These are phyloP conservation scores for Alfaro cultratus DNA, from an alignment of 2,797 vertebrate species.

Conservation along the genomic window DNA sequence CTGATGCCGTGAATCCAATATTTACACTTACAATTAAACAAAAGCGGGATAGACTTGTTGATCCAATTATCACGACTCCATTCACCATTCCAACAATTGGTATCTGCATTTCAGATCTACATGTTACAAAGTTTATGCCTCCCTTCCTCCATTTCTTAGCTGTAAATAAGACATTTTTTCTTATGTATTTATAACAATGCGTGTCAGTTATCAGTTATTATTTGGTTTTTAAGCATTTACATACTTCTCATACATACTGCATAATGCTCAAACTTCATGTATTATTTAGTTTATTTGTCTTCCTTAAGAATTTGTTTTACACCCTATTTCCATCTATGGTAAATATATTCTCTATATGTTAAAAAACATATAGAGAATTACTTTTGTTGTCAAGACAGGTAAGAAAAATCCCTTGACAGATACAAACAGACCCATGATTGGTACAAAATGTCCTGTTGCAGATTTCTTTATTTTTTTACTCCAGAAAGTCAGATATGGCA, in stretches of 20 bases:
- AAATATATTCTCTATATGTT: not conserved
- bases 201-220: not conserved
- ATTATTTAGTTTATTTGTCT: not conserved
- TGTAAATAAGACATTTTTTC: not conserved
- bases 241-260: not conserved
- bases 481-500: not conserved
- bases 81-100: not conserved
- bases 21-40: not conserved
- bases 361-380: not conserved
- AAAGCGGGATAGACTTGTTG: slow-evolving; percentile 4
- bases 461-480: not conserved
- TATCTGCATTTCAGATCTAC: not conserved
- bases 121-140: not conserved
- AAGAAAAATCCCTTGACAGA: not conserved
- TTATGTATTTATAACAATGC: not conserved
- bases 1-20: not conserved
- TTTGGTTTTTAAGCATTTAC: not conserved
- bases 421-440: not conserved
- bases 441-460: not conserved
- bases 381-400: not conserved
- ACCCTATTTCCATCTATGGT: not conserved
- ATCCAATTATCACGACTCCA: not conserved
- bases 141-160: not conserved
- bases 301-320: not conserved
- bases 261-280: not conserved